Evolutionary conservation across 2,888 invertebrate genomes (phyloP).

Genomic region (Protodeltote pygarga): DNA sequence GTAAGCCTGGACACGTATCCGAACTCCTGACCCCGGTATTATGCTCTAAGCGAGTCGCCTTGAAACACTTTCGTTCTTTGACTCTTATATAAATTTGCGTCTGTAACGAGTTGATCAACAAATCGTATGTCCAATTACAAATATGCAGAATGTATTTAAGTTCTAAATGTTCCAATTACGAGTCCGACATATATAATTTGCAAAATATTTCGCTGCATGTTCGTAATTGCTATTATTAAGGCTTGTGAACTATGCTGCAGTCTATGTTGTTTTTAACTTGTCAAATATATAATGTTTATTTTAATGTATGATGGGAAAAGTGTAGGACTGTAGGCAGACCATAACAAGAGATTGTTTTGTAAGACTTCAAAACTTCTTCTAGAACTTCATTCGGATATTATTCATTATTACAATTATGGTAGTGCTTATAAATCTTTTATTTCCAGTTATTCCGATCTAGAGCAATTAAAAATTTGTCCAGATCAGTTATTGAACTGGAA

Average conservation of each 20-base stretch:
- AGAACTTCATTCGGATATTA: too few species aligned
- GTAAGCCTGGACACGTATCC: conserved; percentile 52
- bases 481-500: too few species aligned
- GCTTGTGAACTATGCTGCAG: not conserved
- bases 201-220: conserved; percentile 2
- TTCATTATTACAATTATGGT: too few species aligned
- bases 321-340: too few species aligned
- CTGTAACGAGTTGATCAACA: conserved; percentile 41
- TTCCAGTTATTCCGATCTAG: too few species aligned
- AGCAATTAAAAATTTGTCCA: too few species aligned
- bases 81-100: conserved; percentile 61
- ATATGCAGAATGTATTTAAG: too few species aligned
- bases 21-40: conserved; percentile 63
- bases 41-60: conserved; percentile 62
- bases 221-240: conserved; percentile 1
- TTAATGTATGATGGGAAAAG: too few species aligned
- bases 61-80: conserved; percentile 75
- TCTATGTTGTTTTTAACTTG: not conserved
- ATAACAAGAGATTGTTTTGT: too few species aligned
- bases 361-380: too few species aligned
- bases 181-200: conserved; percentile 25
- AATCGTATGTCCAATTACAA: conserved; percentile 20
- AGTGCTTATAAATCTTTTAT: too few species aligned
- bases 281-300: not conserved
- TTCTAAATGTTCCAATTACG: too few species aligned